Percentiles rank a stretch among this genome's conserved stretches.
Evolutionary conservation across 1,140 invertebrate genomes (phyloP).

Genomic region (Zaprionus ornatus): DNA sequence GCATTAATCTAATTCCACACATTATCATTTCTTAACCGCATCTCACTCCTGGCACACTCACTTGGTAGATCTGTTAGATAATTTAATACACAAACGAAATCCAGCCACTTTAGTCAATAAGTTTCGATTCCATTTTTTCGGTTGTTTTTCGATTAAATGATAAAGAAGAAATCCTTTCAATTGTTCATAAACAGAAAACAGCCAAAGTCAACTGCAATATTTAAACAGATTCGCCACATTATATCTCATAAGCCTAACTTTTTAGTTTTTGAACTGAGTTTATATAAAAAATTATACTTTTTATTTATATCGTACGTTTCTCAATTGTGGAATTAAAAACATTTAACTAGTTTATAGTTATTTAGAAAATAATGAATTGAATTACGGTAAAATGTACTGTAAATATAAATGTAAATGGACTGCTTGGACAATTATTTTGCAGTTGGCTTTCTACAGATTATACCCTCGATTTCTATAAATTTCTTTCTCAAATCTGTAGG

Average conservation of each 20-base stretch:
- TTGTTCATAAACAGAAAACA: neutral
- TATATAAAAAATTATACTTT: neutral
- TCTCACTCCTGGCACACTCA: conserved; percentile 12
- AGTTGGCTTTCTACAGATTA: conserved; percentile 22
- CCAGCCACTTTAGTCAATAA: conserved; percentile 37
- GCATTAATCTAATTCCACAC: neutral
- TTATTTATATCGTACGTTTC: neutral
- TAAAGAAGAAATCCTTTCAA: neutral
- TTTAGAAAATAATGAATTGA: neutral
- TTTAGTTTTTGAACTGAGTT: neutral
- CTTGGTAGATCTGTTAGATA: conserved; percentile 6
- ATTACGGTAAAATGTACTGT: neutral
- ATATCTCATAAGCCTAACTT: neutral
- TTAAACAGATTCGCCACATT: neutral
- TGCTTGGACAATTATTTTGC: conserved; percentile 13
- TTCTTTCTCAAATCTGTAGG: conserved; percentile 32
- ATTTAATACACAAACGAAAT: neutral
- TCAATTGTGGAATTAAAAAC: neutral
- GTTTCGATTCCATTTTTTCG: conserved; percentile 1
- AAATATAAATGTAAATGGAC: neutral
- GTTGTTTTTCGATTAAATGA: neutral
- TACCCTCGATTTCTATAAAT: conserved; percentile 19
- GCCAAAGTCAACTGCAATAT: conserved; percentile 24
- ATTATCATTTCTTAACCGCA: conserved; percentile 32
- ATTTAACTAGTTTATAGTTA: neutral